phyloP scores from a whole-genome alignment of 2,113 vertebrate species.

The Labrus mixtus region DNA sequence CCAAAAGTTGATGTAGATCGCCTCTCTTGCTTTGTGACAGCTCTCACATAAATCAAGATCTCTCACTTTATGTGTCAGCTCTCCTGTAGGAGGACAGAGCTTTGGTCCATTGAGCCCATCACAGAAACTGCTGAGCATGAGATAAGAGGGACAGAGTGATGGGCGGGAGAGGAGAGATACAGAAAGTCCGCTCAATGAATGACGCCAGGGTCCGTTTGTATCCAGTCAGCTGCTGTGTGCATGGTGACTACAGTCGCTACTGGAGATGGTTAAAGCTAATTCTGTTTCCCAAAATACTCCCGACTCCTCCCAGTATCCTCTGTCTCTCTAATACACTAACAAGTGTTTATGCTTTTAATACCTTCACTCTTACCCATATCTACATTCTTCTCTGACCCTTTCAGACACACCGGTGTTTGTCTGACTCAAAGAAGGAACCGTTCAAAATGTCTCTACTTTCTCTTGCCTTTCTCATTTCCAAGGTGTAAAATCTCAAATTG shows the following conservation, averaged over 20 bases:
- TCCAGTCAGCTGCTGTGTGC: slow-evolving; percentile 70
- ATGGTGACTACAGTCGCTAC: slow-evolving; percentile 63
- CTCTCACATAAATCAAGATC: slow-evolving; percentile 4
- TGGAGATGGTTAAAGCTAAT: slow-evolving; percentile 52
- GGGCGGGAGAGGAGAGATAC: slow-evolving; percentile 22
- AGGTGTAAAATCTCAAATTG: not conserved
- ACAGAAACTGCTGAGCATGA: slow-evolving; percentile 64
- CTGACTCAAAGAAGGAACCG: not conserved
- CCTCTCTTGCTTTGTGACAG: not conserved
- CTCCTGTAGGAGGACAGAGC: slow-evolving; percentile 24
- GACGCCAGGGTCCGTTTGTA: slow-evolving; percentile 34
- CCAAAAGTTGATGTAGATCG: not conserved
- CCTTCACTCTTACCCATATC: not conserved
- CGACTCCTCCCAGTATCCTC: slow-evolving; percentile 24
- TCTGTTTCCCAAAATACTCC: slow-evolving; percentile 33
- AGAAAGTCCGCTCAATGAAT: slow-evolving; percentile 41
- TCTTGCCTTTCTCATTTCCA: not conserved
- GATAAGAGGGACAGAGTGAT: slow-evolving; percentile 37
- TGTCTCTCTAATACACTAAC: not conserved
- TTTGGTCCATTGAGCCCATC: slow-evolving; percentile 43
- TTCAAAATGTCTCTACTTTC: not conserved
- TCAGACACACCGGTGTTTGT: not conserved
- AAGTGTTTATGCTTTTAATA: not conserved
- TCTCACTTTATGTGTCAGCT: slow-evolving; percentile 14
- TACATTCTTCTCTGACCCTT: not conserved